Base-by-base conservation (phyloP, 2,888 invertebrate genomes). In the Pyrochroa serraticornis region DNA sequence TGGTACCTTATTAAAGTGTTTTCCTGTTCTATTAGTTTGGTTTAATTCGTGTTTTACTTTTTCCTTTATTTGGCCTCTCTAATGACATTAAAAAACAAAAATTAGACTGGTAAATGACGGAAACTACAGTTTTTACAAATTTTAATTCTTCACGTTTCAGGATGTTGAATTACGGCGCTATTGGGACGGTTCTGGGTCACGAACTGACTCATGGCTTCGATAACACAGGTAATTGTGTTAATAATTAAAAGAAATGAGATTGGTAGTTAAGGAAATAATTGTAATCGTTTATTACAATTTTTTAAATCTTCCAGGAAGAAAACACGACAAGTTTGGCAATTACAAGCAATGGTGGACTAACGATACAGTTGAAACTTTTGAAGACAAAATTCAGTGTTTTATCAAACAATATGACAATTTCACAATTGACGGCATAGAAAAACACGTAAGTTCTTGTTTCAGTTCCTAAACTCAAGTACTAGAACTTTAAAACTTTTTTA, bases 311-410 rank as follows among this genome's bases (percentile, higher is more conserved):
- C 34, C 71, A 86, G 93, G 95, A 8, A 85, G 93, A 44, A 88
- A 90, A 71, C 95, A 90, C 71, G 94, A 96, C 75, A 89, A 89
- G 71, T 82, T 87, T 65, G 96, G 96, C 7, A 93, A 93, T 78
- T 82, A 92, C 70, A 79, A 89, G n/a, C 90, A 92, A 59, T 96
- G 95, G 95, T 96, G 95, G 95, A 87, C 88, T 1, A 89, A 91
- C 66, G 80, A 81, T 38, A 93, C 94, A 0, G 86, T 92, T 42
- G 79, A 82, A 8, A 87, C 87, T 12, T 97, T 93, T 76, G 84
- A 88, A 46, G 85, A 90, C 63, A 86, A 88, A 71, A 88, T 92
- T 0, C 81, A 88, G 61, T 97, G 96, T 75, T 95, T 97, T 73
- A 82, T 95, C 9, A 84, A 92, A 37, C 95, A 96, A 75, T 96